These are phyloP conservation scores for Rhinatrema bivittatum DNA, from an alignment of 2,797 vertebrate species.

Conservation along the genomic window DNA sequence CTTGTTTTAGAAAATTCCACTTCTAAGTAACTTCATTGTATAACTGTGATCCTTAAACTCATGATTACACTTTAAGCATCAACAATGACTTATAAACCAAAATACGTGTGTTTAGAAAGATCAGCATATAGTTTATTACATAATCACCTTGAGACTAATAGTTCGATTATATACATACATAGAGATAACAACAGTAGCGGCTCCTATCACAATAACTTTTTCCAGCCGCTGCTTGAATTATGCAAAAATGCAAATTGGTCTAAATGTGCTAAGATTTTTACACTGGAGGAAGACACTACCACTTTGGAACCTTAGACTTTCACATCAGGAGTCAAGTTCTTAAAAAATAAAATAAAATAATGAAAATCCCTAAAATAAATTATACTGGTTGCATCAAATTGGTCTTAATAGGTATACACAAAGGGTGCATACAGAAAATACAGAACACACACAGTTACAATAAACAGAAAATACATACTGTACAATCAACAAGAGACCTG, in stretches of 20 bases:
- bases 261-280: conserved; percentile 27
- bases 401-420: conserved; percentile 56
- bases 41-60: conserved; percentile 26
- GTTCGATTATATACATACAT: conserved; percentile 46
- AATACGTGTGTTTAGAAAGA: conserved; percentile 50
- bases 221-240: conserved; percentile 37
- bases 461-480: conserved; percentile 62
- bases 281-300: conserved; percentile 37
- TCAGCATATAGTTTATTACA: conserved; percentile 46
- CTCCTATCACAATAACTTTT: conserved; percentile 29
- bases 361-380: too few relatives aligned
- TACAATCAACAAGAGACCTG: conserved; percentile 55
- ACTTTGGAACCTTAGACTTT: conserved; percentile 39
- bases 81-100: conserved; percentile 49
- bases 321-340: too few relatives aligned
- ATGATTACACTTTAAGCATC: conserved; percentile 36
- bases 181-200: conserved; percentile 47
- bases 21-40: conserved; percentile 32
- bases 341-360: too few relatives aligned
- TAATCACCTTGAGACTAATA: conserved; percentile 35
- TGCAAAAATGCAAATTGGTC: conserved; percentile 40
- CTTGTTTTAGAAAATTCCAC: conserved; percentile 32
- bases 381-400: conserved; percentile 39
- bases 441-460: conserved; percentile 57
- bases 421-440: conserved; percentile 56